Conservation (phyloP, 2,113 vertebrate genomes). For the Gnathonemus longibarbis region DNA sequence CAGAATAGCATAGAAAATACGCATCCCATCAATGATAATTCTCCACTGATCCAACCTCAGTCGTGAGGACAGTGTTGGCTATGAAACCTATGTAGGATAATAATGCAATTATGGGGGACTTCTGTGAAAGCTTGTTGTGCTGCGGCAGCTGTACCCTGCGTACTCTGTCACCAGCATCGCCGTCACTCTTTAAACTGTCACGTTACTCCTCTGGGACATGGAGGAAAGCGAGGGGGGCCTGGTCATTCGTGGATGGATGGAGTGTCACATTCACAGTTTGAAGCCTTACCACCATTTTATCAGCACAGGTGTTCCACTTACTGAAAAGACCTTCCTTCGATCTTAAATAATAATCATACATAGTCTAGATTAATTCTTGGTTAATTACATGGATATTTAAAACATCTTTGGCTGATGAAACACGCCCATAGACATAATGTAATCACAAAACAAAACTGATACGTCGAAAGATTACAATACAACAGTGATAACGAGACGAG, state of each 20-base stretch:
- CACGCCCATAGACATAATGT: not conserved
- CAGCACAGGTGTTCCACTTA: not conserved
- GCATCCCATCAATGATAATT: not conserved
- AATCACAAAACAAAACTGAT: not conserved
- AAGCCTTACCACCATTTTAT: not conserved
- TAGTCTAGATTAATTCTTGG: not conserved
- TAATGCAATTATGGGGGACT: not conserved
- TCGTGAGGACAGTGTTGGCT: not conserved
- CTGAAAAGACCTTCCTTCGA: not conserved
- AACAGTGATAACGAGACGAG: not conserved
- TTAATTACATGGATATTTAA: not conserved
- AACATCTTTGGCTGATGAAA: not conserved
- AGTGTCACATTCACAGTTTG: not conserved
- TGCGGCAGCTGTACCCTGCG: not conserved
- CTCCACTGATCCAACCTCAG: not conserved
- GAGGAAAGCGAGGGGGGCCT: not conserved
- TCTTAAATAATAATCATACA: not conserved
- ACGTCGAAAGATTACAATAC: not conserved
- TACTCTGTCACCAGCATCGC: not conserved
- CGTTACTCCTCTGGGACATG: not conserved
- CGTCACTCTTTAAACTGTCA: not conserved
- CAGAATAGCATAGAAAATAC: not conserved
- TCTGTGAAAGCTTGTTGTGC: not conserved
- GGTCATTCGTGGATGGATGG: not conserved
- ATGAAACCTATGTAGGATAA: not conserved